Percentiles rank a stretch among this genome's conserved stretches.
phyloP scores from a whole-genome alignment of 2,113 vertebrate genomes.

The Podarcis raffonei region DNA sequence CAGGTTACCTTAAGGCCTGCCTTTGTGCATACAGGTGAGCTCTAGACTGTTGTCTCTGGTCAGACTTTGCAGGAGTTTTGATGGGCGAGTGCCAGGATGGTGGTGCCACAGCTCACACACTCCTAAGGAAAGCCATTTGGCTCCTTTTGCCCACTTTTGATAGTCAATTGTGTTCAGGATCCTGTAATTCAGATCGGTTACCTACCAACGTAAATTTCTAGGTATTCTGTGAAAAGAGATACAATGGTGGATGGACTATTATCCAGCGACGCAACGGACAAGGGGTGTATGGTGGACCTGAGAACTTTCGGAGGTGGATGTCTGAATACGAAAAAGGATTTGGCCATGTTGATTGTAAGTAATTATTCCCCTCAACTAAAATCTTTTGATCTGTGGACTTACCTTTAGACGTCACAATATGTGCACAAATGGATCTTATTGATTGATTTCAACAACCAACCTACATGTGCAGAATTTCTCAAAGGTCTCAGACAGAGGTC shows the following conservation, averaged over 20 bases:
- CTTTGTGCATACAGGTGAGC: too few species aligned
- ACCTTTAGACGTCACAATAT: background rate
- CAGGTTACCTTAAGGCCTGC: too few species aligned
- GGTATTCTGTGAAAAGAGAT: conserved; percentile 26
- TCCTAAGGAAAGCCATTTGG: too few species aligned
- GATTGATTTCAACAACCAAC: background rate
- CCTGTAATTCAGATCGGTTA: background rate
- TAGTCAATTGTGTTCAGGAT: too few species aligned
- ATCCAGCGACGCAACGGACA: conserved; percentile 13
- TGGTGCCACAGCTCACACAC: too few species aligned
- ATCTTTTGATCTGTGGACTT: background rate
- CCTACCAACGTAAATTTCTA: background rate
- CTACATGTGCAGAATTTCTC: background rate
- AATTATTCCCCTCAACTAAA: background rate
- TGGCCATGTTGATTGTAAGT: conserved; percentile 10
- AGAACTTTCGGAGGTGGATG: conserved; percentile 4
- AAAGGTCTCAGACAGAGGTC: too few species aligned
- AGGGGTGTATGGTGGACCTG: background rate
- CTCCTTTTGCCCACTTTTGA: too few species aligned
- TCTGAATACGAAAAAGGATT: conserved; percentile 21
- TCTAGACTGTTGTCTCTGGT: too few species aligned
- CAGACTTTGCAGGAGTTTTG: too few species aligned
- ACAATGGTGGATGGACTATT: conserved; percentile 21
- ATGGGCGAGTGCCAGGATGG: too few species aligned
- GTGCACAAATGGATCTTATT: background rate